A percentile compares a stretch with the other conserved stretches of the same genome.
phyloP scores from a whole-genome alignment of 2,797 vertebrate species.

The Hydrolagus colliei region DNA sequence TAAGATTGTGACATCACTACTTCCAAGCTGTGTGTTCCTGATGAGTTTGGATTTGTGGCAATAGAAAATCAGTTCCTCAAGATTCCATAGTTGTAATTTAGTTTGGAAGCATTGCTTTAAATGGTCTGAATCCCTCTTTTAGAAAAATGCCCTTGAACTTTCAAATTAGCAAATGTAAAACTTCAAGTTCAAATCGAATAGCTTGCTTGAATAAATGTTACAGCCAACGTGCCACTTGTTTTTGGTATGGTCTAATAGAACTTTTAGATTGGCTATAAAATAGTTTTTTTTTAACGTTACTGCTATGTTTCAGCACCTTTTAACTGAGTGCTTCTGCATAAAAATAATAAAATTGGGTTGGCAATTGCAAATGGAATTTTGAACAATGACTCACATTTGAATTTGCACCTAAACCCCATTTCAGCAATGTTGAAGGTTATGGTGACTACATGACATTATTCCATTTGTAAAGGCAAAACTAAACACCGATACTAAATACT shows the following conservation, averaged over 20 bases:
- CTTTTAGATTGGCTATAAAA: conserved; percentile 2
- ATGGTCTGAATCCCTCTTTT: background rate
- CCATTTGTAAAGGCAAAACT: background rate
- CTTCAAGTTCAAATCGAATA: background rate
- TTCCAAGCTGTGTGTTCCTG: too few relatives aligned
- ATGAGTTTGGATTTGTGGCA: too few relatives aligned
- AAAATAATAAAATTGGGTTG: background rate
- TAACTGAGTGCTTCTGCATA: background rate
- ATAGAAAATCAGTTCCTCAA: too few relatives aligned
- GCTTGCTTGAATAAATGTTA: background rate
- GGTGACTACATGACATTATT: background rate
- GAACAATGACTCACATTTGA: background rate
- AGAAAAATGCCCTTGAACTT: conserved; percentile 1
- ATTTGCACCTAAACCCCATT: background rate
- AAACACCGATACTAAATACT: too few relatives aligned
- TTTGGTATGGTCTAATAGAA: conserved; percentile 31
- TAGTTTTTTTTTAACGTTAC: conserved; percentile 17
- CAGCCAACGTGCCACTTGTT: conserved; percentile 13
- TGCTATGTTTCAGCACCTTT: background rate
- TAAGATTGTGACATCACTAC: too few relatives aligned
- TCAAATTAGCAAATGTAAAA: conserved; percentile 1
- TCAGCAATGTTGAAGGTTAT: background rate
- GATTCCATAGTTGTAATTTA: too few relatives aligned
- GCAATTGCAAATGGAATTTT: conserved; percentile 16
- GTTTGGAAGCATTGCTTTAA: too few relatives aligned